phyloP scores from a whole-genome alignment of 92 coral and sea anemone genomes.

The Zoanthus sansibaricus region DNA sequence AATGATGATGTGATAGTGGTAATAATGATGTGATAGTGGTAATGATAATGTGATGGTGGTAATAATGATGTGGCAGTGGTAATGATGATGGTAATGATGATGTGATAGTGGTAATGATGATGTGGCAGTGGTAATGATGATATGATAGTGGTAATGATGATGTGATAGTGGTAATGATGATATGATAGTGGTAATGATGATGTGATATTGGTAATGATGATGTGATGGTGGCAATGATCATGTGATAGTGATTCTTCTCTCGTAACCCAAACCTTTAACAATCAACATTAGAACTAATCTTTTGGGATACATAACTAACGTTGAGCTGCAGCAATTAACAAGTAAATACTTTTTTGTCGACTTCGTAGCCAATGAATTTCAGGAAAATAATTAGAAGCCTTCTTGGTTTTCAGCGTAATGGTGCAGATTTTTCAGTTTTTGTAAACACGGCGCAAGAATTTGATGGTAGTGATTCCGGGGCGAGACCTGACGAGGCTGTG shows the following conservation, averaged over 20 bases:
- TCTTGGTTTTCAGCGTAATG: constrained; percentile 79
- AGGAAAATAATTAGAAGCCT: neutral
- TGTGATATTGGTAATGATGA: neutral
- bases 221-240: neutral
- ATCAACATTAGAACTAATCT: too few relatives aligned
- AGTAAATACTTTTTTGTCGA: too few relatives aligned
- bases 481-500: constrained; percentile 98
- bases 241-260: neutral
- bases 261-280: too few relatives aligned
- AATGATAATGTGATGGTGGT: neutral
- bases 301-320: too few relatives aligned
- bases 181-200: neutral
- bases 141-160: neutral
- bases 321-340: too few relatives aligned
- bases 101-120: neutral
- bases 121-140: neutral
- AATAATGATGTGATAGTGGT: neutral
- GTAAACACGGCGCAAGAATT: constrained; percentile 97
- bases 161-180: neutral
- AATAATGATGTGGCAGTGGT: neutral
- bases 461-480: constrained; percentile 99
- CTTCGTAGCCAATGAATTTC: too few relatives aligned
- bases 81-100: too few relatives aligned
- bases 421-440: constrained; percentile 93
- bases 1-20: neutral